Base-by-base conservation (phyloP, 2,797 vertebrate species). In the Varecia variegata region DNA sequence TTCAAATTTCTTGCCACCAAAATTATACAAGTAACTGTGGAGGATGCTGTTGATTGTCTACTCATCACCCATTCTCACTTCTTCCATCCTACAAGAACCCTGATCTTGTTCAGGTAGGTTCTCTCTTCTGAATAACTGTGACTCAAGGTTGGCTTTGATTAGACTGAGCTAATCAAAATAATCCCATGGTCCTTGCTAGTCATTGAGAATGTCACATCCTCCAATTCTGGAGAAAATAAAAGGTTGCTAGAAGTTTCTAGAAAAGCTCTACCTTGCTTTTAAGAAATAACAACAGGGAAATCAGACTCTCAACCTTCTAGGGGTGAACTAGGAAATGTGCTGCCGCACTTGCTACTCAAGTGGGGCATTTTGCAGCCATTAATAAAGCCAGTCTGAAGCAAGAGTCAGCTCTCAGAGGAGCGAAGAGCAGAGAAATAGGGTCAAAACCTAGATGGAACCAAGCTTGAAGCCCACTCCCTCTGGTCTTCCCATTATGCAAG, bases 191-290 rank as follows among this genome's bases (percentile, higher is more conserved):
- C 14, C 81, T 74, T 6, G n/a, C 3, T 77, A 47, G 40, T 73
- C 50, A 23, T 15, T 83, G 30, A 77, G 13, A 50, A 85, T 40
- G 27, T n/a, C 18, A 9, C 32, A 12, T 67, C 23, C 40, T 86
- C 62, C 65, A 25, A 65, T 68, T 92, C 45, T 65, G 62, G 74
- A 97, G n/a, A 65, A 88, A 38, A 32, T 83, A 71, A 85, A 73
- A 27, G 3, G 9, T 47, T 68, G 35, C 50, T 89, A 40, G 25
- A 45, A 43, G 14, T 94, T 92, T 80, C 50, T 56, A 82, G 62
- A 67, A 71, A 58, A 27, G 35, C 54, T 70, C 30, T 60, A 45
- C 14, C 70, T 93, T 87, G 32, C 40, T 79, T 86, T 86, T 70
- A 92, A 65, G 81, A 87, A 88, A 74, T 45, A 58, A 54, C n/a